Evolutionary conservation across 2,797 vertebrate genomes (phyloP), one percentile per base, ranked within the genome.

Genomic region (Tokudaia muenninki): DNA sequence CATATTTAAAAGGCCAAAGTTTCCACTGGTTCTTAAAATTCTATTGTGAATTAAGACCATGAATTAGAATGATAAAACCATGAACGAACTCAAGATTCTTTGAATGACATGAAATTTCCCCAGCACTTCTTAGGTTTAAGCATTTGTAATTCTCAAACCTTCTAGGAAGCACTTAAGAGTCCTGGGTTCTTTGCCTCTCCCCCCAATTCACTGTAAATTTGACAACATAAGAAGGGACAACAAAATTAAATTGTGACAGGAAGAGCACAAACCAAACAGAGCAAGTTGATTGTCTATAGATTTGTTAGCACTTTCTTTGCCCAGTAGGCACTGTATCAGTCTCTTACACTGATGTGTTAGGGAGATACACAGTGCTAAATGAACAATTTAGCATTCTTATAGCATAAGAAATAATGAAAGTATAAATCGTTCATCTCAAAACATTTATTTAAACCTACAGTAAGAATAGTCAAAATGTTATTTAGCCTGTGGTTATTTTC

Each of bases 21-120:
- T 96, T 98, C 98, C 93, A 97, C 75, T 93, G 96, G 97, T 79
- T 95, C 70, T 91, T 6, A 47, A 77, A 47, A 96, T 97, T 98
- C 79, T 80, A 10, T 79, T 95, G 78, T 96, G 97, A 96, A 96
- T 92, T 90, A 93, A 82, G 22, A 97, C 57, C 91, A 92, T 95
- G 75, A 97, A 91, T 74, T 26, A 26, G 78, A 92, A 97, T 94
- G 92, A 6, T 34, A 93, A 96, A 96, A 81, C 55, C 90, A 94
- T 77, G 78, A n/a, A 67, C 70, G 90, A 91, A 67, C 87, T 95
- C 72, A 95, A 70, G 81, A 97, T 70, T 94, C 94, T 95, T 90
- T 24, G 1, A 92, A 88, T 34, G 92, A 93, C 24, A 84, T 67
- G 22, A 84, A 41, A 57, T 21, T 95, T 90, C 61, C 75, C 61